Conservation (phyloP, 2,113 vertebrate genomes). For the Lota lota region DNA sequence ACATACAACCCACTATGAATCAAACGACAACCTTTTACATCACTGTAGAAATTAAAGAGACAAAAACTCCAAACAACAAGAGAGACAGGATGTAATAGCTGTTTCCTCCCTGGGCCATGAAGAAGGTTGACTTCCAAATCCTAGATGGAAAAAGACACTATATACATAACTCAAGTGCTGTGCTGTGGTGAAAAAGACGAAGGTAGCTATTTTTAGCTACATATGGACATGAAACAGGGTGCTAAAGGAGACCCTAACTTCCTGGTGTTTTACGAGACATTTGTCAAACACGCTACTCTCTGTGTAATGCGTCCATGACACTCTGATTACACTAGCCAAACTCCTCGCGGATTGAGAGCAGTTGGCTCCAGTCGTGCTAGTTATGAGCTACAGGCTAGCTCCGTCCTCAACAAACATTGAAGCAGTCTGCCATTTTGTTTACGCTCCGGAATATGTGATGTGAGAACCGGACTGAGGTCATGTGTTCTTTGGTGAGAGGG, state of each 20-base stretch:
- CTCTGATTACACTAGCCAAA: constrained; percentile 70
- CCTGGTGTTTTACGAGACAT: constrained; percentile 66
- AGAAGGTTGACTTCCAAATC: not conserved
- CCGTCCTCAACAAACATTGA: no score
- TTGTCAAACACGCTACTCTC: constrained; percentile 60
- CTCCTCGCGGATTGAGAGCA: constrained; percentile 56
- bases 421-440: no score
- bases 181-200: constrained; percentile 37
- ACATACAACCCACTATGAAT: no score
- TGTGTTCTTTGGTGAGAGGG: not conserved
- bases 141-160: no score
- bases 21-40: no score
- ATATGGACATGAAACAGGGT: constrained; percentile 71
- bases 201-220: constrained; percentile 72
- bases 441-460: not conserved
- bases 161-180: no score
- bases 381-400: no score
- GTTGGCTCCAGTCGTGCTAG: no score
- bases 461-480: constrained; percentile 7
- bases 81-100: no score
- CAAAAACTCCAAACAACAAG: no score
- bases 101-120: no score
- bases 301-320: constrained; percentile 67
- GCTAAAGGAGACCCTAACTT: constrained; percentile 64
- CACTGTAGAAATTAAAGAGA: no score